Percentiles rank a stretch among this genome's conserved stretches.
Conservation (phyloP, 2,113 vertebrate genomes). For the Rhizomys pruinosus region DNA sequence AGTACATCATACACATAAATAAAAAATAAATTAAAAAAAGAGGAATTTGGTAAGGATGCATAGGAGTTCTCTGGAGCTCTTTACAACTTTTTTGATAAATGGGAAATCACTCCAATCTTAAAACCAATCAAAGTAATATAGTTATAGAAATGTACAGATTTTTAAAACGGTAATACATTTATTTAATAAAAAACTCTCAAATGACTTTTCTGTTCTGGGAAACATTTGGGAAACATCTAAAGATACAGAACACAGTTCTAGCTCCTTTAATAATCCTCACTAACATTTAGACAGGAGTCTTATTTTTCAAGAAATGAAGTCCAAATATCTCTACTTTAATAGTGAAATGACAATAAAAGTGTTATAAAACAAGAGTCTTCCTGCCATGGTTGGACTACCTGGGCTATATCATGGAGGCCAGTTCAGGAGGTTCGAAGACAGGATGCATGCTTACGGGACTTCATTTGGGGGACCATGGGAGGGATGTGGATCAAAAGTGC, state of each 20-base stretch:
- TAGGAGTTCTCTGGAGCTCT: neutral
- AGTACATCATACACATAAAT: no score
- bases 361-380: conserved; percentile 36
- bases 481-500: no score
- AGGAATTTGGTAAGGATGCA: neutral
- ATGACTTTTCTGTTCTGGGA: neutral
- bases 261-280: neutral
- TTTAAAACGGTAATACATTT: neutral
- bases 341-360: neutral
- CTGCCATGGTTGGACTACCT: no score
- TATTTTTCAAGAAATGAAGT: conserved; percentile 4
- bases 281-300: neutral
- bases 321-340: neutral
- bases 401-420: no score
- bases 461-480: no score
- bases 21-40: no score
- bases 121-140: neutral
- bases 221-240: neutral
- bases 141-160: neutral
- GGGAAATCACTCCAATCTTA: neutral
- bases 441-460: no score
- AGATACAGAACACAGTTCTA: neutral
- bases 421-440: no score
- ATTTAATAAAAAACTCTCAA: neutral
- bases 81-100: neutral